Conservation (phyloP, 1,140 invertebrate genomes). For the Chironomus tepperi region DNA sequence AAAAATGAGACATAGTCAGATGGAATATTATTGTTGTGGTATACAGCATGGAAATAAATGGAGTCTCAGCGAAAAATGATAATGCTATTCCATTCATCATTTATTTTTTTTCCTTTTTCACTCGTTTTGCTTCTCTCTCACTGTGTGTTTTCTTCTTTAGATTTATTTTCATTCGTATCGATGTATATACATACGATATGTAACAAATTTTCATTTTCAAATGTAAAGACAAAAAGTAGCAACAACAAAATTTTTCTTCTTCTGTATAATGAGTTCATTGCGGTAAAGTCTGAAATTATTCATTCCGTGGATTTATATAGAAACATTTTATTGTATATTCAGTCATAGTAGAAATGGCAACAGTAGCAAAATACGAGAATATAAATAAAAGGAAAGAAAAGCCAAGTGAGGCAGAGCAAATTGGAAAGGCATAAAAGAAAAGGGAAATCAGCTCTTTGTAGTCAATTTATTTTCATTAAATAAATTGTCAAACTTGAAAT, state of each 20-base stretch:
- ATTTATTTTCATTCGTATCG: no score
- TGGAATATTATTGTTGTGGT: neutral
- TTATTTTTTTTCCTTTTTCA: neutral
- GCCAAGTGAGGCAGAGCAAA: no score
- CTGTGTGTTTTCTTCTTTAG: no score
- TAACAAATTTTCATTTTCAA: no score
- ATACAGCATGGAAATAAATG: neutral
- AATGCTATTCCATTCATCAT: constrained; percentile 7
- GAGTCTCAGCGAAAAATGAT: neutral
- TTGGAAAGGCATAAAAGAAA: neutral
- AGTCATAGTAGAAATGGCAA: neutral
- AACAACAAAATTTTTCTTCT: neutral
- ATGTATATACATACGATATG: no score
- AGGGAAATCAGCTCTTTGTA: constrained; percentile 5
- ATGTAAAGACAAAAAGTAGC: neutral
- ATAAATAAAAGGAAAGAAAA: no score
- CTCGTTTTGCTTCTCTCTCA: no score
- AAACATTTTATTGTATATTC: neutral
- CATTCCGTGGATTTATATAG: neutral
- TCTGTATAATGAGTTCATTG: constrained; percentile 4
- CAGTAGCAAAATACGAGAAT: neutral
- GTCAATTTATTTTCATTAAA: constrained; percentile 20
- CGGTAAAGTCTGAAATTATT: constrained; percentile 5
- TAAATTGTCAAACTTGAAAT: constrained; percentile 21
- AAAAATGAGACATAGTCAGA: no score